These are phyloP conservation scores for Caradrina kadenii DNA, from an alignment of 2,888 invertebrate genomes.

Conservation along the genomic window DNA sequence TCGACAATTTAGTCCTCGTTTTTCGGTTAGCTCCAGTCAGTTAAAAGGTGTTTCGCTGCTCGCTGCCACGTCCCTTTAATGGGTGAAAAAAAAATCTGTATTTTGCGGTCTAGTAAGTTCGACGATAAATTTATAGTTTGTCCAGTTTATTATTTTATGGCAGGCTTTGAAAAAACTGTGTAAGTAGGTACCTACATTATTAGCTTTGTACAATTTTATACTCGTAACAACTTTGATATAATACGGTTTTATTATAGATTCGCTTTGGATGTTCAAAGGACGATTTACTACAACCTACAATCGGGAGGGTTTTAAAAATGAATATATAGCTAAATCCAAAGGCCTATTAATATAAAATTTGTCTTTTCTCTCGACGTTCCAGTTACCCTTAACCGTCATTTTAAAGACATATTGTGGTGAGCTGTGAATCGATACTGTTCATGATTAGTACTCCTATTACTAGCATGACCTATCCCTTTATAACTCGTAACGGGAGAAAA, in stretches of 20 bases:
- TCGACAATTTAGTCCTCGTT: background rate
- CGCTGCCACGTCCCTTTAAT: background rate
- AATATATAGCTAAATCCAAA: background rate
- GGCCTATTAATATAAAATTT: no score
- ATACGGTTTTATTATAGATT: background rate
- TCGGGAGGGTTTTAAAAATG: background rate
- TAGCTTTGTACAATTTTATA: background rate
- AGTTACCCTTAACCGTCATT: background rate
- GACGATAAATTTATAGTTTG: background rate
- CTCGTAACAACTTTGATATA: background rate
- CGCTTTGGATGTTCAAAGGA: no score
- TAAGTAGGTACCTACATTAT: no score
- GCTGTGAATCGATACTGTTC: background rate
- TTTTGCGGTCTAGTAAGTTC: background rate
- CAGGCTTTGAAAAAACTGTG: background rate
- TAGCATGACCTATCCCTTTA: no score
- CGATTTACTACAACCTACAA: background rate
- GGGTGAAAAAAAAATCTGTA: background rate
- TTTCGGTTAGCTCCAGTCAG: background rate
- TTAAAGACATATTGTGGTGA: background rate
- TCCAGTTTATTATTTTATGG: no score
- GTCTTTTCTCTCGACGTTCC: background rate
- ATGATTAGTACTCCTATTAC: no score
- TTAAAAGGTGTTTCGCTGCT: background rate
- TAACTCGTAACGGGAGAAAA: no score